phyloP scores from a whole-genome alignment of 2,113 vertebrate genomes.

The Xerus inauris region DNA sequence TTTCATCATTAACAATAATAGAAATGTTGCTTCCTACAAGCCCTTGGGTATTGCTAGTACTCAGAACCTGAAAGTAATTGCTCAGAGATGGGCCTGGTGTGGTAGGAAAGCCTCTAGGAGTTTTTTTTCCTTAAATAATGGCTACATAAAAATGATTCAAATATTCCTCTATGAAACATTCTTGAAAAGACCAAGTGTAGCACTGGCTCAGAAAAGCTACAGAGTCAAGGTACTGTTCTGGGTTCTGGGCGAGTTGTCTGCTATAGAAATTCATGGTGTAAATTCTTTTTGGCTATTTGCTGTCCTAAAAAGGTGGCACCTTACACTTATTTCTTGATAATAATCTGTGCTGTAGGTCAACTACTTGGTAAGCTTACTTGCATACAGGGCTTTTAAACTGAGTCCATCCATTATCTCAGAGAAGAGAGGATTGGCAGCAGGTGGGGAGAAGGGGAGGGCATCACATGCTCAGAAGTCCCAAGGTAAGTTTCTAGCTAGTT shows the following conservation, averaged over 20 bases:
- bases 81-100: constrained; percentile 29
- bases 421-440: not conserved
- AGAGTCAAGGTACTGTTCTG: not conserved
- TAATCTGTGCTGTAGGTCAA: not conserved
- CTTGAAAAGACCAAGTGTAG: constrained; percentile 25
- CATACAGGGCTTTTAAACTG: not conserved
- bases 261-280: not conserved
- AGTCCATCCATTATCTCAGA: not conserved
- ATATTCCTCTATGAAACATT: constrained; percentile 58
- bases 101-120: constrained; percentile 43
- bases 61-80: constrained; percentile 61
- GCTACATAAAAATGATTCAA: constrained; percentile 65
- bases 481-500: not conserved
- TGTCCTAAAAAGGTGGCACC: not conserved
- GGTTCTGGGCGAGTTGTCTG: not conserved
- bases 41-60: constrained; percentile 51
- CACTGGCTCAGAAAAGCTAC: constrained; percentile 42
- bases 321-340: not conserved
- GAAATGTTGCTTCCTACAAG: constrained; percentile 66
- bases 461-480: not conserved
- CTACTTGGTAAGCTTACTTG: not conserved
- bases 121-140: constrained; percentile 53
- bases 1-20: constrained; percentile 76
- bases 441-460: rapidly evolving
- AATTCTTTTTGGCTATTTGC: not conserved